These are phyloP conservation scores for Ganaspis sp. DNA, from an alignment of 1,140 invertebrate species.

Conservation along the genomic window DNA sequence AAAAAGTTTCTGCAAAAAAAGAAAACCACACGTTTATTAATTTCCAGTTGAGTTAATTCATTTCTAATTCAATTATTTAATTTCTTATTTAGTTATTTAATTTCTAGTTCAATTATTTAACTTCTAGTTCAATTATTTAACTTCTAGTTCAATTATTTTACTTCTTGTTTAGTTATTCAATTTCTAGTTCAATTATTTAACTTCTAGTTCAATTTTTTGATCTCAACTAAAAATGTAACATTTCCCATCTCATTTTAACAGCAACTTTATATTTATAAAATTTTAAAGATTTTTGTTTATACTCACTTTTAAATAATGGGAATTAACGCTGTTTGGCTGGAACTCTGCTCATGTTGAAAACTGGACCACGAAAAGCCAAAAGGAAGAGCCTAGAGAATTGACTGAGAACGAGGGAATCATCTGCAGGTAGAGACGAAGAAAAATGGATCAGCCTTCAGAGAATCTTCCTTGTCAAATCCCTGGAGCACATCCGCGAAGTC, in stretches of 20 bases:
- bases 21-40: neutral
- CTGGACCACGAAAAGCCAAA: neutral
- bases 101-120: too few species aligned
- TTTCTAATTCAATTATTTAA: too few species aligned
- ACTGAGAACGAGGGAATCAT: neutral
- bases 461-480: conserved; percentile 21
- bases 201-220: too few species aligned
- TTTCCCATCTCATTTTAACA: too few species aligned
- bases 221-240: too few species aligned
- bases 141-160: too few species aligned
- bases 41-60: too few species aligned
- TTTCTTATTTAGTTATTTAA: too few species aligned
- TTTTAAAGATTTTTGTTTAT: conserved; percentile 26
- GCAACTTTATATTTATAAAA: neutral
- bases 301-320: conserved; percentile 46
- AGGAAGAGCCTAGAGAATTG: neutral
- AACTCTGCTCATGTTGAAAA: conserved; percentile 48
- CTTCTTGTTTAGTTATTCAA: too few species aligned
- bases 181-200: too few species aligned
- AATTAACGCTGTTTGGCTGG: conserved; percentile 48
- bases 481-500: conserved; percentile 9
- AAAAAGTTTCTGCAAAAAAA: conserved; percentile 20
- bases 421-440: neutral
- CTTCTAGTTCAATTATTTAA: too few species aligned
- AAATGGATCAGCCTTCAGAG: conserved; percentile 28